Percentiles rank a stretch among this genome's conserved stretches.
phyloP scores from a whole-genome alignment of 2,888 invertebrate species.

The Platerodrilus igneus region DNA sequence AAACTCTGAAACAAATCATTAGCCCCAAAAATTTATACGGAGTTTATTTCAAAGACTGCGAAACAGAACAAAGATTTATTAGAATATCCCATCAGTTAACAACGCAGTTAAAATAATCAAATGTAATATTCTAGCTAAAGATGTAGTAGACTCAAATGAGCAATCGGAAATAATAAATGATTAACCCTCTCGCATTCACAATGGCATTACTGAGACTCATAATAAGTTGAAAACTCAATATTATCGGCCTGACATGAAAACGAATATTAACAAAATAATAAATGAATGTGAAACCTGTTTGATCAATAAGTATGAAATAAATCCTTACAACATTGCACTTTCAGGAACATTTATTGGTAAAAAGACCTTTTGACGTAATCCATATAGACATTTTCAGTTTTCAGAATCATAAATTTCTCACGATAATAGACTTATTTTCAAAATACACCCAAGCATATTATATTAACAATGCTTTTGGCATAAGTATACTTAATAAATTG shows the following conservation, averaged over 20 bases:
- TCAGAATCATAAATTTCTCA: slow-evolving; percentile 15
- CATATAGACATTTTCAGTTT: slow-evolving; percentile 15
- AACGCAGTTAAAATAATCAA: slow-evolving; percentile 16
- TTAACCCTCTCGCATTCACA: slow-evolving; percentile 21
- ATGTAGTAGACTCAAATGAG: slow-evolving; percentile 15
- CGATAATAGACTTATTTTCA: slow-evolving; percentile 20
- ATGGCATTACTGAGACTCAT: slow-evolving; percentile 22
- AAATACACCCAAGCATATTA: slow-evolving; percentile 16
- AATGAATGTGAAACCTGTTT: slow-evolving; percentile 9
- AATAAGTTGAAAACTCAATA: slow-evolving; percentile 13
- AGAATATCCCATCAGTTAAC: not conserved
- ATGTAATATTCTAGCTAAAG: slow-evolving; percentile 16
- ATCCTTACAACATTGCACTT: slow-evolving; percentile 13
- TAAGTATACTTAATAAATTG: slow-evolving; percentile 15
- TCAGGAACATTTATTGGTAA: slow-evolving; percentile 13
- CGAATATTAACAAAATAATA: slow-evolving; percentile 19
- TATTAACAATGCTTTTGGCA: slow-evolving; percentile 9
- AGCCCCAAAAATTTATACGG: slow-evolving; percentile 11
- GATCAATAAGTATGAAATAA: slow-evolving; percentile 17
- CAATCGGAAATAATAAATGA: slow-evolving; percentile 15
- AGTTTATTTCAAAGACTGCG: slow-evolving; percentile 11
- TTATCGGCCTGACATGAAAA: slow-evolving; percentile 24
- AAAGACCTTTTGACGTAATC: slow-evolving; percentile 16
- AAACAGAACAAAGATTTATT: slow-evolving; percentile 9
- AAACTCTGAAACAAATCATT: slow-evolving; percentile 9